Conservation (phyloP, 2,797 vertebrate genomes). For the Simalia tracyae region DNA sequence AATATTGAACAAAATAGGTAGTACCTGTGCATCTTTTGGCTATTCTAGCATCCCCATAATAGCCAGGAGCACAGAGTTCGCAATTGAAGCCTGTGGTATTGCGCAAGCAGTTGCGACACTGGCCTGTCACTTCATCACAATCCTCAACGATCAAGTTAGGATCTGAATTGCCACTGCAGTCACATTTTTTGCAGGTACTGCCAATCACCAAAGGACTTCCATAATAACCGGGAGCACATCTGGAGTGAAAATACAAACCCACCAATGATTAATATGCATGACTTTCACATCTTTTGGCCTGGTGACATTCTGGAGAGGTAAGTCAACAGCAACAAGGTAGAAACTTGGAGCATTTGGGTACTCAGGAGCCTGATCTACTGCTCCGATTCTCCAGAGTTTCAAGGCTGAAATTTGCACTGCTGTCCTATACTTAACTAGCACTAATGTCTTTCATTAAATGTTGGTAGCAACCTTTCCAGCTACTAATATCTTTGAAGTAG, state of each 20-base stretch:
- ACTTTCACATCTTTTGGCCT: slow-evolving; percentile 38
- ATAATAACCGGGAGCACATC: slow-evolving; percentile 94
- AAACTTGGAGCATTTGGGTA: neutral
- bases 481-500: slow-evolving; percentile 24
- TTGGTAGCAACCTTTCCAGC: slow-evolving; percentile 9
- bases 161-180: slow-evolving; percentile 95
- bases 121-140: slow-evolving; percentile 91
- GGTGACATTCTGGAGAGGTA: neutral
- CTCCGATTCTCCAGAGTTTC: neutral
- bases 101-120: slow-evolving; percentile 88
- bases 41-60: slow-evolving; percentile 86
- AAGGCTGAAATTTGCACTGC: neutral
- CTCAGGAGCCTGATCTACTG: slow-evolving; percentile 23
- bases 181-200: slow-evolving; percentile 87
- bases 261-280: neutral
- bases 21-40: slow-evolving; percentile 91
- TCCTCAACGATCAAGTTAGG: slow-evolving; percentile 95
- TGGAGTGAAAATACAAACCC: slow-evolving; percentile 67
- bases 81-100: slow-evolving; percentile 88
- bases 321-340: slow-evolving; percentile 21
- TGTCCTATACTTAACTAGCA: neutral
- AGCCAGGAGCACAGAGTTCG: slow-evolving; percentile 87
- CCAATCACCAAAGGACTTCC: slow-evolving; percentile 88
- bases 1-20: neutral
- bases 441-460: neutral